phyloP scores from a whole-genome alignment of 2,888 invertebrate genomes.

The Lucinisca nassula region DNA sequence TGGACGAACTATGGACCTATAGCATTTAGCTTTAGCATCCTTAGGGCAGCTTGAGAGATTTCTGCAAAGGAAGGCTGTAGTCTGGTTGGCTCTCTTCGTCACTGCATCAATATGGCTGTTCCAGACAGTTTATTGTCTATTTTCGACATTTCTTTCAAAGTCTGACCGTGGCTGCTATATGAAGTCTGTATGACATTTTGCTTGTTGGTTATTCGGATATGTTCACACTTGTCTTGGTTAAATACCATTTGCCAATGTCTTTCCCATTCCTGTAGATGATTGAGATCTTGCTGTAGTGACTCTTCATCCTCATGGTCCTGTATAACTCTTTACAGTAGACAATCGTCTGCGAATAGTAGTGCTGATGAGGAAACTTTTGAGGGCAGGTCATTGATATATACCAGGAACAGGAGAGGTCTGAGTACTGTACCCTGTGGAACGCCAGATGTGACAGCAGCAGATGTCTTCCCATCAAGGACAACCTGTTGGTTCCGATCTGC shows the following conservation, averaged over 20 bases:
- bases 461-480: background rate
- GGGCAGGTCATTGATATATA: background rate
- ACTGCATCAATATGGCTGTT: background rate
- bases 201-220: background rate
- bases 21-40: background rate
- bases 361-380: background rate
- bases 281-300: background rate
- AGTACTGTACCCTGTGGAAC: background rate
- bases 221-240: background rate
- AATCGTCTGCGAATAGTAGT: background rate
- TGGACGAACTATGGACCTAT: conserved; percentile 5
- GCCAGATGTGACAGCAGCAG: background rate
- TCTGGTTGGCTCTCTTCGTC: conserved; percentile 30
- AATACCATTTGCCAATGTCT: background rate
- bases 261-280: background rate
- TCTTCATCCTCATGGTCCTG: background rate
- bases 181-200: background rate
- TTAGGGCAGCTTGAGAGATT: too few relatives aligned
- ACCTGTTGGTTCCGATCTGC: background rate
- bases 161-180: background rate
- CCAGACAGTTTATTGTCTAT: conserved; percentile 22
- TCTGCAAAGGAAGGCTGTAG: background rate
- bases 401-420: background rate
- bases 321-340: background rate
- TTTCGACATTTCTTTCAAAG: background rate